These are phyloP conservation scores for Lampris incognitus DNA, from an alignment of 2,113 vertebrate species.

Conservation along the genomic window DNA sequence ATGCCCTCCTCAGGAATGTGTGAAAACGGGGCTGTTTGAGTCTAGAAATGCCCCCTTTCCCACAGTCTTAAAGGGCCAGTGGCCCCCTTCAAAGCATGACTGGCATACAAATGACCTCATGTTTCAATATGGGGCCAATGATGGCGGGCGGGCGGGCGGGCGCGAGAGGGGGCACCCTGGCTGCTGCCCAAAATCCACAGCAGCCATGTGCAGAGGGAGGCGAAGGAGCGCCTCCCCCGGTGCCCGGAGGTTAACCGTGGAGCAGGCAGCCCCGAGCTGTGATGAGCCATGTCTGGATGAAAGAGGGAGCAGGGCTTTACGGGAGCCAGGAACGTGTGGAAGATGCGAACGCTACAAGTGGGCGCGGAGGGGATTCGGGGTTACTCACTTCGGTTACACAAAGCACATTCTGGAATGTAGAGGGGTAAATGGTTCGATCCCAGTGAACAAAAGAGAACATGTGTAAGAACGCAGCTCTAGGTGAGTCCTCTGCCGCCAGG, in stretches of 20 bases:
- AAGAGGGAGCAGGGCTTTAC: slow-evolving; percentile 34
- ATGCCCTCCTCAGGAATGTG: slow-evolving; percentile 83
- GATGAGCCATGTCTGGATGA: slow-evolving; percentile 59
- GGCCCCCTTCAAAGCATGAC: slow-evolving; percentile 59
- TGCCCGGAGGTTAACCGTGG: slow-evolving; percentile 68
- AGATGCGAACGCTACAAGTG: slow-evolving; percentile 44
- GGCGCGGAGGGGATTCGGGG: slow-evolving; percentile 26
- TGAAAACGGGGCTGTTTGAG: slow-evolving; percentile 75
- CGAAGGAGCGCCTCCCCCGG: slow-evolving; percentile 54
- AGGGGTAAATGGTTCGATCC: no score
- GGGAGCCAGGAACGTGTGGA: slow-evolving; percentile 42
- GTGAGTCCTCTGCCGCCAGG: no score
- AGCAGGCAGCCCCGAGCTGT: slow-evolving; percentile 55
- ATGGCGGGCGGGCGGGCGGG: slow-evolving; percentile 33
- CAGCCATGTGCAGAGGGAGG: slow-evolving; percentile 55
- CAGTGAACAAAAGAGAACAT: background rate
- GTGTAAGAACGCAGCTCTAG: background rate
- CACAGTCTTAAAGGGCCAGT: slow-evolving; percentile 73
- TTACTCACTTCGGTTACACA: background rate
- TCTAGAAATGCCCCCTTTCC: slow-evolving; percentile 70
- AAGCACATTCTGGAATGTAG: no score
- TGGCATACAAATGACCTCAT: slow-evolving; percentile 75
- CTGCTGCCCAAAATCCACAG: slow-evolving; percentile 66
- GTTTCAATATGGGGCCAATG: slow-evolving; percentile 31
- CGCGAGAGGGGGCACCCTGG: slow-evolving; percentile 59